Evolutionary conservation across 2,888 invertebrate species (phyloP).

Genomic region (Trachelus stipa): DNA sequence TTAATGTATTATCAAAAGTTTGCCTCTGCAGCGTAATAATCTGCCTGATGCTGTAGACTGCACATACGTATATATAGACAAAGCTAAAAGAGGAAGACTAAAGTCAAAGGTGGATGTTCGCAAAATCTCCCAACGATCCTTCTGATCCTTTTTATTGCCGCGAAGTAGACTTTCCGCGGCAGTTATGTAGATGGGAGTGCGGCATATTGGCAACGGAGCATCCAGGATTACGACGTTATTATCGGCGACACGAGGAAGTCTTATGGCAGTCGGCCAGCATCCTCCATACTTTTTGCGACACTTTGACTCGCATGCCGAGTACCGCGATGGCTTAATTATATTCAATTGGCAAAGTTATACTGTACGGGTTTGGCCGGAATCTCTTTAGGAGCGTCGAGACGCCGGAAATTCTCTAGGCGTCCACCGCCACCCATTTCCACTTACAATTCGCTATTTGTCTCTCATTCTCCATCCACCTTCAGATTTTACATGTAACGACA

Average conservation of each 20-base stretch:
- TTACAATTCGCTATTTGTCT: not conserved
- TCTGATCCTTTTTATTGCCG: constrained; percentile 53
- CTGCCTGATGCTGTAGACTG: not conserved
- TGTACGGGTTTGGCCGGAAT: constrained; percentile 15
- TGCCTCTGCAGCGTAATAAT: not conserved
- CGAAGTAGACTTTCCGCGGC: constrained; percentile 50
- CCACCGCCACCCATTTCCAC: not conserved
- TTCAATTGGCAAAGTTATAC: constrained; percentile 63
- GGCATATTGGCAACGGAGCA: constrained; percentile 62
- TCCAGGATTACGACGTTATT: constrained; percentile 55
- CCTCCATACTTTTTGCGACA: constrained; percentile 23
- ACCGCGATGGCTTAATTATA: constrained; percentile 60
- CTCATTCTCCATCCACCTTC: not conserved
- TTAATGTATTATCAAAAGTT: not conserved
- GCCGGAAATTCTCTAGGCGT: not conserved
- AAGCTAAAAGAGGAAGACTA: not conserved
- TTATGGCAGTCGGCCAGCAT: constrained; percentile 59
- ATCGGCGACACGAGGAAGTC: constrained; percentile 50
- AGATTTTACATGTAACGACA: not conserved
- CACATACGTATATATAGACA: not conserved
- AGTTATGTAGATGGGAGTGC: constrained; percentile 59
- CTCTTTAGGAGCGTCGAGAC: not conserved
- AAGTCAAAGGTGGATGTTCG: not conserved
- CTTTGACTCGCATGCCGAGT: constrained; percentile 38
- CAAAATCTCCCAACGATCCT: not conserved